These are phyloP conservation scores for Diorhabda sublineata DNA, from an alignment of 1,140 invertebrate species.

Conservation along the genomic window DNA sequence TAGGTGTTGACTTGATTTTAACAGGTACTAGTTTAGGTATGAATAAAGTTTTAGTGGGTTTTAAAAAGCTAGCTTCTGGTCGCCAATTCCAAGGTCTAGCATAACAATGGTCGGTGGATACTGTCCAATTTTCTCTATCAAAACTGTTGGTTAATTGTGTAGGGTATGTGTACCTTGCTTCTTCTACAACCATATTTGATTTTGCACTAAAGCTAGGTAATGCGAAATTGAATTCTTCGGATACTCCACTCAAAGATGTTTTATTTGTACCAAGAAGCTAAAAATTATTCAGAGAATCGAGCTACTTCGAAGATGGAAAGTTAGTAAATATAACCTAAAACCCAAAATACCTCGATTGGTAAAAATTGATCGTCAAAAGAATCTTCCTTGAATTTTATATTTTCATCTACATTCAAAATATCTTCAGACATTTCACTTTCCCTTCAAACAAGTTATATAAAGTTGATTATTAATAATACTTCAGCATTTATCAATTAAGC, in stretches of 20 bases:
- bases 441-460: too few relatives aligned
- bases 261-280: background rate
- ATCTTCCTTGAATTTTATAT: too few relatives aligned
- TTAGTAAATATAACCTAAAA: too few relatives aligned
- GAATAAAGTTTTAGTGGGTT: constrained; percentile 57
- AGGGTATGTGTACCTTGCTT: constrained; percentile 31
- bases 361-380: too few relatives aligned
- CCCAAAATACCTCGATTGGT: too few relatives aligned
- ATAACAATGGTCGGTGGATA: constrained; percentile 64
- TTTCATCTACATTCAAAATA: too few relatives aligned
- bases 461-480: too few relatives aligned
- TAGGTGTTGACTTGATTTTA: constrained; percentile 18
- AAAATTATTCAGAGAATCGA: too few relatives aligned
- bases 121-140: constrained; percentile 34
- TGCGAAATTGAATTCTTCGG: constrained; percentile 11
- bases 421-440: too few relatives aligned
- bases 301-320: too few relatives aligned
- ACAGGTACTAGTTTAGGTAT: constrained; percentile 38
- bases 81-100: constrained; percentile 67
- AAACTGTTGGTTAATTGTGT: constrained; percentile 27
- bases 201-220: background rate
- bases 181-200: constrained; percentile 11
- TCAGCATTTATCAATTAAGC: too few relatives aligned
- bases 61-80: constrained; percentile 61
- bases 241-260: constrained; percentile 3